A percentile compares a stretch with the other conserved stretches of the same genome.
Conservation (phyloP, 2,888 invertebrate species). For the Protula sp. region DNA sequence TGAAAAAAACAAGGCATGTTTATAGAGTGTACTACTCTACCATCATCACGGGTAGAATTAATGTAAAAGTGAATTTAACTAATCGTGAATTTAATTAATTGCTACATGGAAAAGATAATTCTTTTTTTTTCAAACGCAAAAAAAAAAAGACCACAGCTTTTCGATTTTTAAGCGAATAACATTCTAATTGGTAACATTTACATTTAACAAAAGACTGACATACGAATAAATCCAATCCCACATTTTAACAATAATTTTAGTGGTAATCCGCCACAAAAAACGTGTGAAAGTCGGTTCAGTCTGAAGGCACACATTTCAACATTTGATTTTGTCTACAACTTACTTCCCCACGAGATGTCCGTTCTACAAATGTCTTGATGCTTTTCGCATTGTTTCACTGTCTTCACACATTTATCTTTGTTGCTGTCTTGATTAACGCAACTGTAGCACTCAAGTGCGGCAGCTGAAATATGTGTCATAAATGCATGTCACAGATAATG, state of each 20-base stretch:
- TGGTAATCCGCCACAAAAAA: no score
- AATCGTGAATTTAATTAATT: no score
- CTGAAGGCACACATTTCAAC: not conserved
- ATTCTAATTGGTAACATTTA: not conserved
- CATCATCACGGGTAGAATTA: not conserved
- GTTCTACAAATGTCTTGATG: constrained; percentile 77
- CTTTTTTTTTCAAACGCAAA: no score
- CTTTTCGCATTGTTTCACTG: constrained; percentile 82
- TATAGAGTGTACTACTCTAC: no score
- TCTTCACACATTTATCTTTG: constrained; percentile 82
- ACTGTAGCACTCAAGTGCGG: constrained; percentile 83
- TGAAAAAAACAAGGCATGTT: constrained; percentile 40
- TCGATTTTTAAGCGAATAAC: not conserved
- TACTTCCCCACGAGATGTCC: constrained; percentile 86
- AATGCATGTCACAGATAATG: not conserved
- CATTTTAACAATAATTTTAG: not conserved
- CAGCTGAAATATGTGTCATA: constrained; percentile 24
- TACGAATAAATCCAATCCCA: not conserved
- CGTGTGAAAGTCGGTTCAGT: no score
- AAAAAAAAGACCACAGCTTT: no score
- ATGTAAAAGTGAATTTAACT: not conserved
- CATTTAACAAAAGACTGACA: not conserved
- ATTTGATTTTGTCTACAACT: constrained; percentile 40
- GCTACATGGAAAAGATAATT: no score
- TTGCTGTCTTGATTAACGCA: constrained; percentile 89